These are phyloP conservation scores for Nowickia ferox DNA, from an alignment of 2,888 invertebrate species.

Conservation along the genomic window DNA sequence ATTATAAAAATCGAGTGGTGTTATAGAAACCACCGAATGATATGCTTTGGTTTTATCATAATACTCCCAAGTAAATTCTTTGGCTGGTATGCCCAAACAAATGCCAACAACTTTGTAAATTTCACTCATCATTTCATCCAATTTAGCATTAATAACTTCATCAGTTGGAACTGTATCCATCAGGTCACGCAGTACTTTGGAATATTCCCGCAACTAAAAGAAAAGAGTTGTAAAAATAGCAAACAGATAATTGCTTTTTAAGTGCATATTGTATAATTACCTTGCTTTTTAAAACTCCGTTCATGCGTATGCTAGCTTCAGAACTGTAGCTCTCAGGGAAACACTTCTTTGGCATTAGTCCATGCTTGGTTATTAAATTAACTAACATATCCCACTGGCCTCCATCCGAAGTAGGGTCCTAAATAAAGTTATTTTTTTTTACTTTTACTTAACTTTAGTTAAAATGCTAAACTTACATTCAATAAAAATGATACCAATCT, in stretches of 20 bases:
- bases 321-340: constrained; percentile 93
- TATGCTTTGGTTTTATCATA: constrained; percentile 92
- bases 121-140: constrained; percentile 88
- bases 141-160: constrained; percentile 86
- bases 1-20: constrained; percentile 91
- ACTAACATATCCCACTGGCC: constrained; percentile 97
- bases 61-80: constrained; percentile 92
- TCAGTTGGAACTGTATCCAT: constrained; percentile 86
- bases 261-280: constrained; percentile 83
- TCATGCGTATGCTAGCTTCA: constrained; percentile 89
- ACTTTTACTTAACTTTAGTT: not conserved
- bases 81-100: constrained; percentile 91
- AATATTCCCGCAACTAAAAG: constrained; percentile 89
- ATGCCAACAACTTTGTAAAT: constrained; percentile 93
- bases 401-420: constrained; percentile 93
- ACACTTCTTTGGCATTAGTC: constrained; percentile 93
- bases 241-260: not conserved
- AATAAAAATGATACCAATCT: constrained; percentile 91
- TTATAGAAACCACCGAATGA: constrained; percentile 89
- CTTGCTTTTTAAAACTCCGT: constrained; percentile 91
- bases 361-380: constrained; percentile 93
- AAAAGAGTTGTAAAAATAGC: not conserved
- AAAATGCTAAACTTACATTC: constrained; percentile 82
- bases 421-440: constrained; percentile 30
- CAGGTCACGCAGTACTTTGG: constrained; percentile 88